Percentiles rank a stretch among this genome's conserved stretches.
Evolutionary conservation across 2,113 vertebrate genomes (phyloP).

Genomic region (Tautogolabrus adspersus): DNA sequence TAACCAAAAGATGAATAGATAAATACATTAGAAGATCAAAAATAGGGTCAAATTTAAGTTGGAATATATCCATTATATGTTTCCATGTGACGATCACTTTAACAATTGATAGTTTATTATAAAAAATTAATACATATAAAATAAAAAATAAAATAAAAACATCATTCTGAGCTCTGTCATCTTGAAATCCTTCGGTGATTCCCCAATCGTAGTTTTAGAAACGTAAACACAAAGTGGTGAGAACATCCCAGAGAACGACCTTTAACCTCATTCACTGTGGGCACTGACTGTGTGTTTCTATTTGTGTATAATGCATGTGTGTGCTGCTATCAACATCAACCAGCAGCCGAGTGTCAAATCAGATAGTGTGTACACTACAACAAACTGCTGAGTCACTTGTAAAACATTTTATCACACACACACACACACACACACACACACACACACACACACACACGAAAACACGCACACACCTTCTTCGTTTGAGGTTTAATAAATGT

Average conservation of each 20-base stretch:
- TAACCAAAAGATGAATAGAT: too few relatives aligned
- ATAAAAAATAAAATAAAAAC: too few relatives aligned
- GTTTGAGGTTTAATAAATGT: background rate
- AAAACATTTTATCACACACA: background rate
- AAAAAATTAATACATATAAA: too few relatives aligned
- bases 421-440: constrained; percentile 9
- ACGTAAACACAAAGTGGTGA: background rate
- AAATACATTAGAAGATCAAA: too few relatives aligned
- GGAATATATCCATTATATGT: too few relatives aligned
- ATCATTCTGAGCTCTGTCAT: too few relatives aligned
- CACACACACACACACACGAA: constrained; percentile 9
- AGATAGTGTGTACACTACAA: constrained; percentile 17
- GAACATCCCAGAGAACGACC: background rate
- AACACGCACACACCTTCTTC: too few relatives aligned
- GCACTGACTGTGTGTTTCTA: constrained; percentile 15
- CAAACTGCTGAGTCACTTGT: constrained; percentile 45
- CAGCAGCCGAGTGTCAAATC: constrained; percentile 30
- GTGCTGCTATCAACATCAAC: constrained; percentile 41
- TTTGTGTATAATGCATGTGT: constrained; percentile 23
- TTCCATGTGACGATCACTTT: too few relatives aligned
- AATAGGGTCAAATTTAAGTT: too few relatives aligned
- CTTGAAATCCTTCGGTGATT: background rate
- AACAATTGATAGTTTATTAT: too few relatives aligned
- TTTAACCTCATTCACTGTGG: constrained; percentile 15
- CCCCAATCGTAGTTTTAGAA: background rate